Evolutionary conservation across 92 coral and sea anemone species (phyloP).

Genomic region (Phenganax subtilis): DNA sequence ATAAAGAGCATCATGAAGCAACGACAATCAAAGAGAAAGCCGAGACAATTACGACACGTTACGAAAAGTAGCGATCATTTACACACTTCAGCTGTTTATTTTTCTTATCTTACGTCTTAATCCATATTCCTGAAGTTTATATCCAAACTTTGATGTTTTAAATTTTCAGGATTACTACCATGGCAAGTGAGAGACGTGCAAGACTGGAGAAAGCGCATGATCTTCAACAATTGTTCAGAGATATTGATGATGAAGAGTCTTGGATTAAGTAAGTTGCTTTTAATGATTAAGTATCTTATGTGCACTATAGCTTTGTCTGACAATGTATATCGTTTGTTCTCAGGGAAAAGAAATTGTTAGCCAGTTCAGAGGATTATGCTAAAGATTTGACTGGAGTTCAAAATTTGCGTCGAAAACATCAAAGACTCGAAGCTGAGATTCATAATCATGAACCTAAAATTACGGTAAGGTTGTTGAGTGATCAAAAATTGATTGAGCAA

Average conservation of each 20-base stretch:
- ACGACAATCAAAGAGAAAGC: constrained; percentile 83
- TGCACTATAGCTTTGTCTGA: background rate
- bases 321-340: constrained; percentile 1
- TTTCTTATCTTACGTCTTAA: background rate
- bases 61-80: constrained; percentile 64
- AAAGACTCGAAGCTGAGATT: constrained; percentile 90
- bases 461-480: constrained; percentile 48
- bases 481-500: background rate
- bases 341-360: constrained; percentile 87
- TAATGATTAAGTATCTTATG: background rate
- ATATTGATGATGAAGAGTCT: constrained; percentile 97
- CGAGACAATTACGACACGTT: constrained; percentile 74
- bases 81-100: background rate
- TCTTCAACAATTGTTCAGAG: constrained; percentile 97
- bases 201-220: constrained; percentile 85
- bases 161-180: constrained; percentile 67
- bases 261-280: constrained; percentile 86
- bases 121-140: background rate
- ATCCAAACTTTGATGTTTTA: background rate
- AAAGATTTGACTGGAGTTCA: constrained; percentile 98
- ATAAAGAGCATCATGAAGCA: constrained; percentile 89
- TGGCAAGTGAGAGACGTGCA: constrained; percentile 81
- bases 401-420: constrained; percentile 93
- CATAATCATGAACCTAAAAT: constrained; percentile 85
- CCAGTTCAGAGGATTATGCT: constrained; percentile 97